Conservation (phyloP, 2,797 vertebrate genomes). For the Telmatherina bonti region DNA sequence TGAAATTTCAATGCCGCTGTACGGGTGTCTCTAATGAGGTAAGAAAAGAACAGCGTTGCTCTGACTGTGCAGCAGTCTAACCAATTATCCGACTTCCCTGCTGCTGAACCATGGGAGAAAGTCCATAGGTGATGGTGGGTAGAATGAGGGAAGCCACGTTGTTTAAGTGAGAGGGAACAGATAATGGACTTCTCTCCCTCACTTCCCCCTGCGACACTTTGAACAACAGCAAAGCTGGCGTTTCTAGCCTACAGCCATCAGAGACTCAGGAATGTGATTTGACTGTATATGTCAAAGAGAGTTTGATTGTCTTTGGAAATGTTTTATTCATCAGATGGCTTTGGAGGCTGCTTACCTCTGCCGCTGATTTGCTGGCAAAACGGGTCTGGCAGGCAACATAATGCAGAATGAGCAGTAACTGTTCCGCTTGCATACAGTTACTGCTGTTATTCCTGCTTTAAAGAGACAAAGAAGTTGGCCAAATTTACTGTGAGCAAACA, state of each 20-base stretch:
- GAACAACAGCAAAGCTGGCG: constrained; percentile 37
- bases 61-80: constrained; percentile 73
- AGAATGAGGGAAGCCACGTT: constrained; percentile 45
- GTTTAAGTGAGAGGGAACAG: constrained; percentile 70
- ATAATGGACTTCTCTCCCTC: constrained; percentile 68
- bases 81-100: constrained; percentile 82
- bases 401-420: constrained; percentile 25
- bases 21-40: constrained; percentile 75
- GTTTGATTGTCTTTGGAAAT: constrained; percentile 69
- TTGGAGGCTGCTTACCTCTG: constrained; percentile 43
- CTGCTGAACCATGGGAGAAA: constrained; percentile 78
- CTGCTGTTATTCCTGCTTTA: constrained; percentile 6
- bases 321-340: constrained; percentile 67
- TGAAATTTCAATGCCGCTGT: constrained; percentile 71
- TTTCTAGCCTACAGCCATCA: constrained; percentile 61
- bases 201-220: constrained; percentile 36
- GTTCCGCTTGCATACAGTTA: constrained; percentile 8
- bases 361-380: constrained; percentile 56
- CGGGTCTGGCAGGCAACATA: constrained; percentile 44
- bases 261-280: constrained; percentile 55
- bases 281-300: constrained; percentile 61
- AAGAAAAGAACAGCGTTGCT: constrained; percentile 71
- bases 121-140: constrained; percentile 75
- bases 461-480: not conserved
- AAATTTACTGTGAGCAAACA: constrained; percentile 14